A percentile compares a stretch with the other conserved stretches of the same genome.
Conservation (phyloP, 2,113 vertebrate genomes). For the Mixornis gularis region DNA sequence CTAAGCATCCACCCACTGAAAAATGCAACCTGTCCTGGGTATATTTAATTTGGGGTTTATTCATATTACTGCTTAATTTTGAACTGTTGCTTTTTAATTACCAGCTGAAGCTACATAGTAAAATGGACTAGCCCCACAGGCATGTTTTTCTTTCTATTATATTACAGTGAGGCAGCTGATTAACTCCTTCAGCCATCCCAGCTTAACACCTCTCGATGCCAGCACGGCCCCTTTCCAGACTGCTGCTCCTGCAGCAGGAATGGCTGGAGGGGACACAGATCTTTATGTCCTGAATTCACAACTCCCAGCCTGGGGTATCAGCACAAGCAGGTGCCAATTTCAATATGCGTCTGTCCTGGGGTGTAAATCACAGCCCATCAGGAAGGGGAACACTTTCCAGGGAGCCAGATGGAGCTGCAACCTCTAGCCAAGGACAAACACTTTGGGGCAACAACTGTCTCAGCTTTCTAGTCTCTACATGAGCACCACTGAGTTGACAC, state of each 20-base stretch:
- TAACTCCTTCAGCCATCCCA: constrained; percentile 59
- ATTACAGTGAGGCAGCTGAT: constrained; percentile 58
- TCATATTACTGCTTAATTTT: constrained; percentile 57
- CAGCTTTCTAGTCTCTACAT: background rate
- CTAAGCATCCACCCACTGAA: constrained; percentile 7
- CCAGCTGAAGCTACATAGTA: constrained; percentile 56
- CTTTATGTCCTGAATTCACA: background rate
- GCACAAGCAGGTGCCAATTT: background rate
- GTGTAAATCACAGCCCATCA: background rate
- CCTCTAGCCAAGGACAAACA: constrained; percentile 8
- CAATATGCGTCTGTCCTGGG: background rate
- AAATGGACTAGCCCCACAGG: constrained; percentile 51
- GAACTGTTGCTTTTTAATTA: constrained; percentile 60
- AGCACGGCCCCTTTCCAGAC: background rate
- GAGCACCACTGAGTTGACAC: background rate
- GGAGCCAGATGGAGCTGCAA: background rate
- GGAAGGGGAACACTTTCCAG: background rate
- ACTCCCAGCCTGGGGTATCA: background rate
- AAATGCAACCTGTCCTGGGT: constrained; percentile 12
- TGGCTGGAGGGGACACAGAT: background rate
- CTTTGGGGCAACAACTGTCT: background rate
- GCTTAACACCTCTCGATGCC: constrained; percentile 32
- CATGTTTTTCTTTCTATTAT: constrained; percentile 62
- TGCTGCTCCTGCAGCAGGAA: background rate
- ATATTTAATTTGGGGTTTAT: constrained; percentile 36